Base-by-base conservation (phyloP, 2,797 vertebrate species). In the Acanthurus tractus region DNA sequence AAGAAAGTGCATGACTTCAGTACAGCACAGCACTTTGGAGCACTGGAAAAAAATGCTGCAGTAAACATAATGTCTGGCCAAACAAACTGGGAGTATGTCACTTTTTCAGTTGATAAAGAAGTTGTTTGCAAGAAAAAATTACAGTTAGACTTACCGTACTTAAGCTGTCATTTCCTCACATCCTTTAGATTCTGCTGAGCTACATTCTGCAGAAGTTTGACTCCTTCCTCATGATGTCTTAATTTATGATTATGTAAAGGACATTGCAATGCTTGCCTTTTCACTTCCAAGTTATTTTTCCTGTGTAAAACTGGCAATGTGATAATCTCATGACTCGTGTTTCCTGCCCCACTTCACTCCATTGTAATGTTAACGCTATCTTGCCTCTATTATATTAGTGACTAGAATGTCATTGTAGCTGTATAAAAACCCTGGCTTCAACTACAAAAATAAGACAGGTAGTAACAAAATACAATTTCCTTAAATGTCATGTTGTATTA, bases 401-500 rank as follows among this genome's bases (percentile, higher is more conserved):
- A 62, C 52, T 58, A 44, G 72, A 82, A 81, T 56, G 66, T 74
- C 77, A 23, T 76, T 44, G 46, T 64, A 57, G 55, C 78, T 40
- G 23, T 49, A 14, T 13, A 63, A 14, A 42, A 65, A 53, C 66
- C 52, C 2, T 46, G 29, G 54, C 54, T 55, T 62, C 64, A 50
- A 59, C 65, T 53, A 34, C 22, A 62, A 66, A 72, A 75, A 71
- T 20, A 46, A 50, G 46, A 50, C 64, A 46, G 48, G 61, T 70
- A 74, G 72, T 58, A 70, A 70, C 52, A 69, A 75, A 82, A 81
- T 58, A 64, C 68, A 66, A 49, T 82, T 84, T 86, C 68, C 59
- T 59, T 75, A 34, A 70, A 67, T 65, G 79, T 68, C 74, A 74
- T 17, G 63, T 82, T 71, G 59, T 76, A 74, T 88, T 76, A 83